A percentile compares a stretch with the other conserved stretches of the same genome.
Evolutionary conservation across 1,140 invertebrate genomes (phyloP).

Genomic region (Oryctes rhinoceros): DNA sequence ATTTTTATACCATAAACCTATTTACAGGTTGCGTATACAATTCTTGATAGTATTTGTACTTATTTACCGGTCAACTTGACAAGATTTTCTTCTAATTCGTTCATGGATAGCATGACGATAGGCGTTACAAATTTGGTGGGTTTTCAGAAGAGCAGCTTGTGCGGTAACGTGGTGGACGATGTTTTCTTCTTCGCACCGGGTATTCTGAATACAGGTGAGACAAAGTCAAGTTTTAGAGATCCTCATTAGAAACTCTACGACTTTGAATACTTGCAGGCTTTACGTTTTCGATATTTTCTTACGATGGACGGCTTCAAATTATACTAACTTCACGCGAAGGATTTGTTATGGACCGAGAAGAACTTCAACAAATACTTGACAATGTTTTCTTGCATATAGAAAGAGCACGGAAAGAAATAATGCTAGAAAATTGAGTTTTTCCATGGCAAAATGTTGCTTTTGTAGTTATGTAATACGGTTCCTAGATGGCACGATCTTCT

Average conservation of each 20-base stretch:
- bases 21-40: not conserved
- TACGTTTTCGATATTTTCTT: constrained; percentile 22
- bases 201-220: not conserved
- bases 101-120: constrained; percentile 16
- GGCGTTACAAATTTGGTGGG: constrained; percentile 15
- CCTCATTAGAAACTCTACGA: not conserved
- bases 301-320: not conserved
- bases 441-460: too few relatives aligned
- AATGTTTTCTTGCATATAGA: not conserved
- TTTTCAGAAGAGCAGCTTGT: not conserved
- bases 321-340: constrained; percentile 8
- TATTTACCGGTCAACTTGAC: not conserved
- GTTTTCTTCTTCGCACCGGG: not conserved
- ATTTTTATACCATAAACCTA: not conserved
- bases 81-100: not conserved
- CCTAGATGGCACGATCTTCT: too few relatives aligned
- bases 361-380: not conserved
- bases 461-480: too few relatives aligned
- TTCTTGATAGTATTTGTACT: not conserved
- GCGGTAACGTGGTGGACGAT: not conserved
- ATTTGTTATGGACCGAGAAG: not conserved
- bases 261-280: not conserved
- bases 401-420: not conserved
- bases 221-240: not conserved
- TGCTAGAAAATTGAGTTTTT: not conserved